Conservation (phyloP, 2,113 vertebrate species). For the Oryzias melastigma region DNA sequence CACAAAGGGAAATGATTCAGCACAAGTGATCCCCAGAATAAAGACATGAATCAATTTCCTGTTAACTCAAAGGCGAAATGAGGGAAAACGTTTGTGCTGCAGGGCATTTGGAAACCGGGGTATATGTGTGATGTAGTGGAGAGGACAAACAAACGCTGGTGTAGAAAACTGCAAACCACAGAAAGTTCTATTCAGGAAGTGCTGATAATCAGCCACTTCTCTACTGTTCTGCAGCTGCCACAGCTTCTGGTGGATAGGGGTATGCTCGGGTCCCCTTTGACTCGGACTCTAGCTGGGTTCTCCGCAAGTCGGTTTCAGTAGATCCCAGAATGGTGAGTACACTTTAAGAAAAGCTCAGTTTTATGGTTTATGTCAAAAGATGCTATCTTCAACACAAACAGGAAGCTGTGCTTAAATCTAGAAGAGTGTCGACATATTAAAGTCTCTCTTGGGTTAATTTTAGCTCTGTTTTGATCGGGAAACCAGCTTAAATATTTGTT, state of each 20-base stretch:
- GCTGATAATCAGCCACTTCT: conserved; percentile 18
- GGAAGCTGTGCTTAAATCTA: conserved; percentile 14
- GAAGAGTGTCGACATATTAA: not conserved
- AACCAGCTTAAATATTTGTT: not conserved
- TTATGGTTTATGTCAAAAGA: not conserved
- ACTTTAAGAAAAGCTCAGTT: not conserved
- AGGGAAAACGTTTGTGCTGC: not conserved
- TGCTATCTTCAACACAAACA: conserved; percentile 11
- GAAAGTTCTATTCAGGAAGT: conserved; percentile 58
- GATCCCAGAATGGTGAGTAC: conserved; percentile 19
- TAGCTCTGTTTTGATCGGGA: not conserved
- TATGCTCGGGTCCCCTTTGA: not conserved
- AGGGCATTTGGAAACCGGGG: not conserved
- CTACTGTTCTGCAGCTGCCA: conserved; percentile 24
- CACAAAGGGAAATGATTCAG: not conserved
- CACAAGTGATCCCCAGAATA: not conserved
- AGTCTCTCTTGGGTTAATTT: not conserved
- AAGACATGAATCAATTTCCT: not conserved
- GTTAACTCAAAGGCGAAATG: not conserved
- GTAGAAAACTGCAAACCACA: not conserved
- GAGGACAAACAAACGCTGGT: not conserved
- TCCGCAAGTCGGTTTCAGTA: not conserved
- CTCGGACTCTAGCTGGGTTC: not conserved
- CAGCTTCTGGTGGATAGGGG: not conserved
- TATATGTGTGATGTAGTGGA: not conserved